Evolutionary conservation across 1,140 invertebrate genomes (phyloP).

Genomic region (Arctopsyche grandis): DNA sequence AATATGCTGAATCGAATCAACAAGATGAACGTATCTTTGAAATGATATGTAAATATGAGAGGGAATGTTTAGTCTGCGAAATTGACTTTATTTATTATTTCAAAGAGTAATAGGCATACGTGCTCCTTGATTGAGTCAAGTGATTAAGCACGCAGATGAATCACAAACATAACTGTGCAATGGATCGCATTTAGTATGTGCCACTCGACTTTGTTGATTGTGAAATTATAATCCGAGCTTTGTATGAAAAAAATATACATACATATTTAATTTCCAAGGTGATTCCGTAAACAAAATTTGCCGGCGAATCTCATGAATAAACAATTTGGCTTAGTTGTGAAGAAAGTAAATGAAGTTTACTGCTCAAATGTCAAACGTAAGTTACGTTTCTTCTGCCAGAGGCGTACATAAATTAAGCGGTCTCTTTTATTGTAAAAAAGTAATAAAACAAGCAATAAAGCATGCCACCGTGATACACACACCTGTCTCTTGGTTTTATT

Average conservation of each 20-base stretch:
- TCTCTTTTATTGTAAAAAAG: slow-evolving; percentile 24
- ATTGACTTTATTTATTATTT: not conserved
- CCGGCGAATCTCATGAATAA: slow-evolving; percentile 36
- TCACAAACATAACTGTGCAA: not conserved
- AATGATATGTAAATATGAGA: too few species aligned
- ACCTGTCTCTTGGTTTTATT: not conserved
- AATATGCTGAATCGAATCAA: not conserved
- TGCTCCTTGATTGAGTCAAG: not conserved
- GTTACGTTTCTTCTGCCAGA: not conserved
- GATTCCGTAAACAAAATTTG: slow-evolving; percentile 27
- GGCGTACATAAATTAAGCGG: slow-evolving; percentile 14
- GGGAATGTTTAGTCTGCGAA: not conserved
- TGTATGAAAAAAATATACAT: too few species aligned
- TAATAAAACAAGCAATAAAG: slow-evolving; percentile 20
- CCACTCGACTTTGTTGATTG: too few species aligned
- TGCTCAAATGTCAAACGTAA: slow-evolving; percentile 9
- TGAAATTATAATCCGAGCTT: not conserved
- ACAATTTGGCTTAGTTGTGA: slow-evolving; percentile 17
- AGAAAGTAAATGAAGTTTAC: slow-evolving; percentile 30
- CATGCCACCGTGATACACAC: not conserved
- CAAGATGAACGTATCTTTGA: not conserved
- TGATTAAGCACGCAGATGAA: not conserved
- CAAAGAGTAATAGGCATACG: not conserved
- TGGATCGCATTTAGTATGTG: too few species aligned
- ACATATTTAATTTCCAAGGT: too few species aligned